Evolutionary conservation across 2,113 vertebrate genomes (phyloP), one percentile per base, ranked within the genome.

Genomic region (Siphamia tubifer): DNA sequence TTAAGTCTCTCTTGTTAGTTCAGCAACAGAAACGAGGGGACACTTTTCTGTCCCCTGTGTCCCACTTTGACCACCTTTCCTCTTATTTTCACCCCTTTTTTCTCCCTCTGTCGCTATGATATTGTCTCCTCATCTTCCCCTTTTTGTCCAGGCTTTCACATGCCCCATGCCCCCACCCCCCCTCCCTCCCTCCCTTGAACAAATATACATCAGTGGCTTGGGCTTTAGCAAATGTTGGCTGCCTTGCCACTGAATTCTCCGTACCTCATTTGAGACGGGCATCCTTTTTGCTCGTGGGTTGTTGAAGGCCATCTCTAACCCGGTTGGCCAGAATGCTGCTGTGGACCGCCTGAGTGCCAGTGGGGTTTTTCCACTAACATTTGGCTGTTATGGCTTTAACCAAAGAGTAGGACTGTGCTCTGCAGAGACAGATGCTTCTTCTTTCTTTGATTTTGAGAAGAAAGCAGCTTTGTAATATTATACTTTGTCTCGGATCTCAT

Each of bases 151-250:
- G 72, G 74, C 70, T 67, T 56, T 76, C 61, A 65, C 67, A 58
- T 44, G 27, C 60, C 45, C 38, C 16, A 23, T 38, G 55, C 62
- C 54, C 68, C 56, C 24, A 11, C 25, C 36, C 48, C 20, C 32
- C 45, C 16, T 6, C 55, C 32, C 58, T 49, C 43, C 58, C 62
- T 48, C 63, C 48, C 70, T 74, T 87, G 54, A 85, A 75, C 81
- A 86, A 91, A 90, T 86, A 88, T 65, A 86, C 82, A 84, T 65
- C 64, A 51, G 70, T 79, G 81, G 70, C 79, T 86, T 71, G 48
- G 61, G 57, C 63, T 82, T 76, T 42, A 42, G 77, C 60, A 79
- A 83, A 84, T 47, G 66, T 64, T 82, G 84, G 74, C 84, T 69
- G 64, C 75, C 69, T 82, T 70, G 70, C 74, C 81, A 77, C 69